Percentiles rank a stretch among this genome's conserved stretches.
These are phyloP conservation scores for Hycleus cichorii DNA, from an alignment of 1,140 invertebrate species.

Conservation along the genomic window DNA sequence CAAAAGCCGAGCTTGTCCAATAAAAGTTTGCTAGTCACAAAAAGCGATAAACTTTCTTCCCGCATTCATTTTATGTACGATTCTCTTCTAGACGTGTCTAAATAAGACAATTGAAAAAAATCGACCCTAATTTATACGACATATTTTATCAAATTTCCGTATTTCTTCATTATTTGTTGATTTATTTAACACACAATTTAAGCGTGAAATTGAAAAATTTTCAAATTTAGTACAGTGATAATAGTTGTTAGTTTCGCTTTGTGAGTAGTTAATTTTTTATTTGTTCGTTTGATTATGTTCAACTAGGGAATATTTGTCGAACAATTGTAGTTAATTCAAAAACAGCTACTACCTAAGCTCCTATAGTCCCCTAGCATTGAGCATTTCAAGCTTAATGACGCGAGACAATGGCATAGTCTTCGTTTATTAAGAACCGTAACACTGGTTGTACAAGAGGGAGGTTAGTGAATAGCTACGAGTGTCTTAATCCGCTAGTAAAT, in stretches of 20 bases:
- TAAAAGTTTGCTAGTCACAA: no score
- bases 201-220: no score
- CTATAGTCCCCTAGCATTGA: conserved; percentile 30
- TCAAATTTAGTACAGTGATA: no score
- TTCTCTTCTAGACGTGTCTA: no score
- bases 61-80: no score
- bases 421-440: conserved; percentile 43
- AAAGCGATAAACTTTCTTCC: no score
- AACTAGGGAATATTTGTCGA: conserved; percentile 26
- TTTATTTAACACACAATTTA: no score
- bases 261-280: neutral
- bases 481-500: conserved; percentile 43
- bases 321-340: conserved; percentile 38
- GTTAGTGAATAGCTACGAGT: conserved; percentile 41
- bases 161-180: no score
- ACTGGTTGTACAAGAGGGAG: conserved; percentile 38
- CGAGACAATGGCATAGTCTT: conserved; percentile 43
- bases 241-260: neutral
- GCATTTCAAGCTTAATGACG: conserved; percentile 40
- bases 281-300: conserved; percentile 5
- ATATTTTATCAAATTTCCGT: no score
- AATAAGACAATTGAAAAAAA: no score
- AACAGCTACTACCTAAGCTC: conserved; percentile 40
- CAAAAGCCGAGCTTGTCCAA: no score
- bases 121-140: no score